These are phyloP conservation scores for Yponomeuta sedellus DNA, from an alignment of 2,888 invertebrate species.

Conservation along the genomic window DNA sequence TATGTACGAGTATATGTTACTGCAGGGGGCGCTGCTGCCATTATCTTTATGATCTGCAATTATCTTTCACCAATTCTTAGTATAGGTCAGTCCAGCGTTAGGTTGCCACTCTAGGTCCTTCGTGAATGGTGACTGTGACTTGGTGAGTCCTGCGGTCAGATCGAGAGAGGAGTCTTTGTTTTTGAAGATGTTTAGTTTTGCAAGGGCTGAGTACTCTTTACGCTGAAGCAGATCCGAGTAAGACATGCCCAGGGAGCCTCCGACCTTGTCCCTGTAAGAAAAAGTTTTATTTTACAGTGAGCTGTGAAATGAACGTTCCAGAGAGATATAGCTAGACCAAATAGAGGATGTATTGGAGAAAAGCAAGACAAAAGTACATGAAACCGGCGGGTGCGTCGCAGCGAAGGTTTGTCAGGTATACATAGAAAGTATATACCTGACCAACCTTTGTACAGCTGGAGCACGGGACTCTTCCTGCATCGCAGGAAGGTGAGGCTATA, in stretches of 20 bases:
- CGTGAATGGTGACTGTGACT: constrained; percentile 35
- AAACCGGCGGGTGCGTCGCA: no score
- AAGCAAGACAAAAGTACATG: no score
- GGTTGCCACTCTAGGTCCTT: constrained; percentile 37
- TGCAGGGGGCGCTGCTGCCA: no score
- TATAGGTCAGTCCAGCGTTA: constrained; percentile 29
- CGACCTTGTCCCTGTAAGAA: constrained; percentile 33
- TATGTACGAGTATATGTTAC: no score
- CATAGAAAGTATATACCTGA: no score
- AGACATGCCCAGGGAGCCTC: constrained; percentile 33
- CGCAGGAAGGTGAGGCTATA: no score
- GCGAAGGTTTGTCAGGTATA: no score
- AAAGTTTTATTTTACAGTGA: background rate
- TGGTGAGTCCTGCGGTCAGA: constrained; percentile 39
- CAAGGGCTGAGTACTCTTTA: constrained; percentile 38
- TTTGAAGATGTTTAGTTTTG: constrained; percentile 39
- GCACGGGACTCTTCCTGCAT: no score
- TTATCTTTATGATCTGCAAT: background rate
- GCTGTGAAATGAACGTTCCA: background rate
- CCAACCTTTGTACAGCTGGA: no score
- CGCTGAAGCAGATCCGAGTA: constrained; percentile 35
- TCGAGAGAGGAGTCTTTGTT: constrained; percentile 32
- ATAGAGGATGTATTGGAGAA: no score
- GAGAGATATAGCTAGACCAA: no score
- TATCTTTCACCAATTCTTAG: constrained; percentile 13